phyloP scores from a whole-genome alignment of 2,797 vertebrate genomes.

The Anabacerthia variegaticeps region DNA sequence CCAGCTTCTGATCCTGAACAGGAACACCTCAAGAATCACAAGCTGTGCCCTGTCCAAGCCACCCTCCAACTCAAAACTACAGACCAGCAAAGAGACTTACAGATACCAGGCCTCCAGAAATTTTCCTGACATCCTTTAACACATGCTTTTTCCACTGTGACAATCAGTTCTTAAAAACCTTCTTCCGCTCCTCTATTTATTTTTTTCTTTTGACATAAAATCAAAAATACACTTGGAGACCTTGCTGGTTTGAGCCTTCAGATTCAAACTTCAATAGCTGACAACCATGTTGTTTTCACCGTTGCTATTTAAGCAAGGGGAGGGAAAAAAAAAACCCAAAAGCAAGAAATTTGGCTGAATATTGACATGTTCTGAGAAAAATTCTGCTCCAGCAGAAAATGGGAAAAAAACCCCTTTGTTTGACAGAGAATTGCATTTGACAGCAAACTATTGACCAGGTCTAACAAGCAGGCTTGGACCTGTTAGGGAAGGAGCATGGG shows the following conservation, averaged over 20 bases:
- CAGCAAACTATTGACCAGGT: constrained; percentile 54
- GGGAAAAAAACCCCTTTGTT: background rate
- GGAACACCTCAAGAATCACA: background rate
- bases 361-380: constrained; percentile 21
- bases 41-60: background rate
- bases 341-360: constrained; percentile 18
- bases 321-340: background rate
- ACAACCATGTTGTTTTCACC: background rate
- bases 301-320: background rate
- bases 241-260: constrained; percentile 8
- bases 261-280: constrained; percentile 19
- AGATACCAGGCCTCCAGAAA: background rate
- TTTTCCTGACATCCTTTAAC: background rate
- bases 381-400: background rate
- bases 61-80: background rate
- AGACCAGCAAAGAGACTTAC: background rate
- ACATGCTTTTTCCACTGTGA: rapidly evolving
- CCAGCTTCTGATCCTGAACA: background rate
- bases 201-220: constrained; percentile 7
- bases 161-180: constrained; percentile 15
- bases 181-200: background rate
- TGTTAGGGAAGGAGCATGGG: background rate
- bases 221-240: constrained; percentile 21
- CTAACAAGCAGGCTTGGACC: constrained; percentile 27
- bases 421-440: constrained; percentile 49